Evolutionary conservation across 2,888 invertebrate genomes (phyloP).

Genomic region (Amblyteles armatorius): DNA sequence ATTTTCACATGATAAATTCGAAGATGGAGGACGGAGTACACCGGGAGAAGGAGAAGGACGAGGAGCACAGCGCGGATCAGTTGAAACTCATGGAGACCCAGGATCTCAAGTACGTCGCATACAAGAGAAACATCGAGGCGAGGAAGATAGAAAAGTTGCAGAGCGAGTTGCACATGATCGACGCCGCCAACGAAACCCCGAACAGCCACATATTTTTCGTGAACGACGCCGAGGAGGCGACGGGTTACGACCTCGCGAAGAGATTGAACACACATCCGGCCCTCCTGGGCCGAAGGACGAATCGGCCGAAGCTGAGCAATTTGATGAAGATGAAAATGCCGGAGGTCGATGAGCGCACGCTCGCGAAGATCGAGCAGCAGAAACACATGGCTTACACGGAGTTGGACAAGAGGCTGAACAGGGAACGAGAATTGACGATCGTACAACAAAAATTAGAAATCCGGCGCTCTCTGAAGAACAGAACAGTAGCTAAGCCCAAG

Average conservation of each 20-base stretch:
- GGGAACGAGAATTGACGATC: slow-evolving; percentile 91
- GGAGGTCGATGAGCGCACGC: slow-evolving; percentile 86
- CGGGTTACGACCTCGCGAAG: slow-evolving; percentile 89
- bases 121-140: slow-evolving; percentile 93
- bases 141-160: slow-evolving; percentile 92
- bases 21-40: slow-evolving; percentile 88
- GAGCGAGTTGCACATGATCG: slow-evolving; percentile 93
- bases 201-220: slow-evolving; percentile 94
- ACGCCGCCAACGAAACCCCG: slow-evolving; percentile 88
- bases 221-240: slow-evolving; percentile 87
- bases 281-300: slow-evolving; percentile 89
- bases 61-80: slow-evolving; percentile 93
- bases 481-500: slow-evolving; percentile 88
- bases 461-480: slow-evolving; percentile 89
- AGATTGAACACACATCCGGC: slow-evolving; percentile 91
- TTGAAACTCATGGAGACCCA: slow-evolving; percentile 95
- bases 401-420: slow-evolving; percentile 90
- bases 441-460: slow-evolving; percentile 93
- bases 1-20: slow-evolving; percentile 98
- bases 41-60: slow-evolving; percentile 88
- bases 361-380: slow-evolving; percentile 86
- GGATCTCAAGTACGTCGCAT: slow-evolving; percentile 95
- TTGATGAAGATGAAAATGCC: slow-evolving; percentile 87
- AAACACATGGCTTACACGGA: slow-evolving; percentile 90
- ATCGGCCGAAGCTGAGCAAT: slow-evolving; percentile 88